Evolutionary conservation across 2,797 vertebrate species (phyloP).

Genomic region (Chanos chanos): DNA sequence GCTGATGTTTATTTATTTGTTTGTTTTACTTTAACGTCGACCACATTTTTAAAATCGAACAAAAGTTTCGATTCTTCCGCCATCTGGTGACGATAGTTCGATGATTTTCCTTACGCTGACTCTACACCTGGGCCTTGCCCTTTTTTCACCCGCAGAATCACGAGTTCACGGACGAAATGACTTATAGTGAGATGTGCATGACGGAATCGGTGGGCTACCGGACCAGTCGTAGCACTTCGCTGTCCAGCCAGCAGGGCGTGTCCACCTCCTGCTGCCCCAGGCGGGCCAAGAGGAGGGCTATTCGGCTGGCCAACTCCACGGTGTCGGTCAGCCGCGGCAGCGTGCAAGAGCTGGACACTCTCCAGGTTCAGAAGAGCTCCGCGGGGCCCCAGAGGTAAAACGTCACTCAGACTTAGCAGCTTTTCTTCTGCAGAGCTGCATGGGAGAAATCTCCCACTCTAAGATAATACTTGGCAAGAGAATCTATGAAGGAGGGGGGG

Average conservation of each 20-base stretch:
- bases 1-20: no score
- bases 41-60: no score
- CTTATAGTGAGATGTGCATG: slow-evolving; percentile 80
- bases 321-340: slow-evolving; percentile 85
- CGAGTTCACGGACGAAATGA: slow-evolving; percentile 74
- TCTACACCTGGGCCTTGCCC: no score
- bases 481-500: no score
- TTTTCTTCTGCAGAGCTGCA: no score
- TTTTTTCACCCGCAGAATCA: slow-evolving; percentile 69
- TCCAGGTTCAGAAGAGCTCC: slow-evolving; percentile 70
- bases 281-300: slow-evolving; percentile 76
- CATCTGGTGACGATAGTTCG: no score
- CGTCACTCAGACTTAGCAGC: no score
- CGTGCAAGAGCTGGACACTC: slow-evolving; percentile 83
- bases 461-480: no score
- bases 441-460: no score
- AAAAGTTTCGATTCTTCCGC: no score
- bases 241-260: slow-evolving; percentile 82
- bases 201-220: slow-evolving; percentile 78
- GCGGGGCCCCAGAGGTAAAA: slow-evolving; percentile 65
- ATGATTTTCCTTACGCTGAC: no score
- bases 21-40: no score
- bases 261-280: slow-evolving; percentile 83
- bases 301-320: slow-evolving; percentile 85
- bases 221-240: slow-evolving; percentile 85